Conservation (phyloP, 1,140 invertebrate genomes). For the Sarcophaga peregrina region DNA sequence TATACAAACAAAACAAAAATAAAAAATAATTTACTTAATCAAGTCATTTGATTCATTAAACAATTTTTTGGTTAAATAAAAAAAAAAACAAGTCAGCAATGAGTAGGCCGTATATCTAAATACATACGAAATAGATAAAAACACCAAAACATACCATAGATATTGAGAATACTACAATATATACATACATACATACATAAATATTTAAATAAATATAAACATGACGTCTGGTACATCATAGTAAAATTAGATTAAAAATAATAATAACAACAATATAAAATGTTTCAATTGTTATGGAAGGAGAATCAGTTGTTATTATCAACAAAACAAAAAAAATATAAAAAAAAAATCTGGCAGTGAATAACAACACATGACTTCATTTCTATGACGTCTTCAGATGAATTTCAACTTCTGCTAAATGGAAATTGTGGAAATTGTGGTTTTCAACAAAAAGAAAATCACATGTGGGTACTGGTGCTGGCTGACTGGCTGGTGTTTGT, state of each 20-base stretch:
- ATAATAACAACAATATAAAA: too few relatives aligned
- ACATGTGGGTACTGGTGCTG: neutral
- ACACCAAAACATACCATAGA: neutral
- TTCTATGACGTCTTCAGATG: neutral
- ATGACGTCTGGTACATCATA: neutral
- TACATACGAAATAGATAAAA: neutral
- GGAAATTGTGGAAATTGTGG: neutral
- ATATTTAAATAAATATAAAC: neutral
- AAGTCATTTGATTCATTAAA: neutral
- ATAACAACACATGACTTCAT: neutral
- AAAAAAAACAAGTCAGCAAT: neutral
- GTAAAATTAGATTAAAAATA: neutral
- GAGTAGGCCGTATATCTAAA: neutral
- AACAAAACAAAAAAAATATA: neutral
- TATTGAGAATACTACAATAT: too few relatives aligned
- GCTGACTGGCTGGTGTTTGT: neutral
- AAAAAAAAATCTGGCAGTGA: too few relatives aligned
- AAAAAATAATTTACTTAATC: too few relatives aligned
- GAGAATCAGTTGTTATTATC: neutral
- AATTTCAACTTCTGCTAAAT: neutral
- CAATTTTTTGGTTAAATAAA: neutral
- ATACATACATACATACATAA: too few relatives aligned
- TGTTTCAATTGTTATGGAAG: neutral
- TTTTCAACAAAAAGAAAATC: neutral
- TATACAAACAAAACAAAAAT: neutral